phyloP scores from a whole-genome alignment of 1,140 invertebrate species.

The Saccostrea cuccullata region DNA sequence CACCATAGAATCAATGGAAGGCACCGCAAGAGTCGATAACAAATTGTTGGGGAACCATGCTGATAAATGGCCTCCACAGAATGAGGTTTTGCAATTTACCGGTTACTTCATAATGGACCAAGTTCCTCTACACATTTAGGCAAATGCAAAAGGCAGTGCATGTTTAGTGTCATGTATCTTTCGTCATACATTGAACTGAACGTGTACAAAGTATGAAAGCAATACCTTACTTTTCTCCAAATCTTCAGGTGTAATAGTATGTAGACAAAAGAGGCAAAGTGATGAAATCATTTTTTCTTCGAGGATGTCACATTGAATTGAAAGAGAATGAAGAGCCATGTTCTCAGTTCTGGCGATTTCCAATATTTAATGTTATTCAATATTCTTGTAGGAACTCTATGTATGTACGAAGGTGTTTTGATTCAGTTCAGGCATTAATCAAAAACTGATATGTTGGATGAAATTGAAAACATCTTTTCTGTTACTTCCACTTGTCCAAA shows the following conservation, averaged over 20 bases:
- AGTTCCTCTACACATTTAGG: slow-evolving; percentile 47
- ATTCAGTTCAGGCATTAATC: slow-evolving; percentile 43
- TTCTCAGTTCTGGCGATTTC: slow-evolving; percentile 58
- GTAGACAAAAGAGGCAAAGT: slow-evolving; percentile 48
- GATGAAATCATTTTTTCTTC: slow-evolving; percentile 36
- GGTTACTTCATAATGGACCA: slow-evolving; percentile 54
- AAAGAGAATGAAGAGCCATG: slow-evolving; percentile 47
- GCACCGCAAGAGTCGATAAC: no score
- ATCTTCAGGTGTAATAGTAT: slow-evolving; percentile 40
- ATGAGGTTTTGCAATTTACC: no score
- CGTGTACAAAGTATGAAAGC: slow-evolving; percentile 46
- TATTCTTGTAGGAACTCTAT: background rate
- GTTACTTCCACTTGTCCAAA: no score
- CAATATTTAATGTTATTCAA: slow-evolving; percentile 46
- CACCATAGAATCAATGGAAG: no score
- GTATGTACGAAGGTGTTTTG: slow-evolving; percentile 51
- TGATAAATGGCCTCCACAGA: no score
- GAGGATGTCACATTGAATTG: slow-evolving; percentile 36
- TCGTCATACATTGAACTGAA: slow-evolving; percentile 49
- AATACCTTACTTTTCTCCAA: slow-evolving; percentile 31
- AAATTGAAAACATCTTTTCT: slow-evolving; percentile 45
- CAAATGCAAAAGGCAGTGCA: slow-evolving; percentile 51
- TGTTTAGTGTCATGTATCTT: slow-evolving; percentile 15
- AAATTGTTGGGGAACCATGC: no score
- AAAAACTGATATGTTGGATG: slow-evolving; percentile 27